Percentiles rank a stretch among this genome's conserved stretches.
Conservation (phyloP, 2,888 invertebrate species). For the Polydrusus cervinus region DNA sequence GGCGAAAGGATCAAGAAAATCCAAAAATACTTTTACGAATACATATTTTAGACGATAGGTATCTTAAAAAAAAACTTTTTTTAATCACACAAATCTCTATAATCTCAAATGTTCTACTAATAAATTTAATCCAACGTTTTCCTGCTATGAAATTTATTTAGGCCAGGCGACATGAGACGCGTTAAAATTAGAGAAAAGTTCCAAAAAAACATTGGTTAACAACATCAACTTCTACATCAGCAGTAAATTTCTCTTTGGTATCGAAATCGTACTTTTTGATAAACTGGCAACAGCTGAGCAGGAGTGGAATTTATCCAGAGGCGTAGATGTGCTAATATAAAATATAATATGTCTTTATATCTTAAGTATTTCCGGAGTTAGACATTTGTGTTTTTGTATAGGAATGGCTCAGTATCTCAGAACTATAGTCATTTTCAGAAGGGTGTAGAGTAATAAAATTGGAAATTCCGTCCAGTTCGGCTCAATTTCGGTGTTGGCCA, state of each 20-base stretch:
- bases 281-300: slow-evolving; percentile 63
- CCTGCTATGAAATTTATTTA: slow-evolving; percentile 19
- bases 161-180: slow-evolving; percentile 16
- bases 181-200: slow-evolving; percentile 23
- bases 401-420: too few species aligned
- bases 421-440: too few species aligned
- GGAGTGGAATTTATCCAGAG: slow-evolving; percentile 22
- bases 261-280: slow-evolving; percentile 55
- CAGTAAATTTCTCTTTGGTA: slow-evolving; percentile 17
- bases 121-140: slow-evolving; percentile 1
- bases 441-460: too few species aligned
- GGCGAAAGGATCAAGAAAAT: too few species aligned
- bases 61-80: too few species aligned
- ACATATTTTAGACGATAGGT: too few species aligned
- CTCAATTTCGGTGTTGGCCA: too few species aligned
- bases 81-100: neutral
- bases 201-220: slow-evolving; percentile 21
- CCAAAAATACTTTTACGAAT: too few species aligned
- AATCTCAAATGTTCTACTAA: neutral
- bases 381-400: too few species aligned
- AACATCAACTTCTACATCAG: slow-evolving; percentile 6
- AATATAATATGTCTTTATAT: slow-evolving; percentile 30
- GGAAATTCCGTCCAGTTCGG: too few species aligned
- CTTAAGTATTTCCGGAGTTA: too few species aligned
- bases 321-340: slow-evolving; percentile 13